phyloP scores from a whole-genome alignment of 2,797 vertebrate genomes.

The Lepilemur septentrionalis region DNA sequence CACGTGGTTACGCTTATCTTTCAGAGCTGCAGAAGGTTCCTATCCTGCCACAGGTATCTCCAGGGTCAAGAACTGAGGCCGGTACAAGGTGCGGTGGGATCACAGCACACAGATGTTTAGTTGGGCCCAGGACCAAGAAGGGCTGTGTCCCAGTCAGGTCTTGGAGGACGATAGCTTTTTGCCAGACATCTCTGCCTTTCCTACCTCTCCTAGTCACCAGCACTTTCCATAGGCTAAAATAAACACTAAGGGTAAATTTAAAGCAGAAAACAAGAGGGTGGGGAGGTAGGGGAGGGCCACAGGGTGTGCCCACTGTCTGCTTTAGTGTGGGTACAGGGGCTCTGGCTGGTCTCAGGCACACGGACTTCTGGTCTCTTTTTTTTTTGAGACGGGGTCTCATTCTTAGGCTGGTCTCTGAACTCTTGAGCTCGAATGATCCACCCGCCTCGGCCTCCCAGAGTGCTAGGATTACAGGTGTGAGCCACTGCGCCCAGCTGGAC shows the following conservation, averaged over 20 bases:
- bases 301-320: background rate
- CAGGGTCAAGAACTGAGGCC: background rate
- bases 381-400: too few relatives aligned
- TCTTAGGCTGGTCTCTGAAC: too few relatives aligned
- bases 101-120: rapidly evolving
- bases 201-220: background rate
- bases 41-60: too few relatives aligned
- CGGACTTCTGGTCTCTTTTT: background rate
- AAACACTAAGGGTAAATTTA: background rate
- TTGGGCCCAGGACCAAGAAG: background rate
- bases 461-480: too few relatives aligned
- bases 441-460: too few relatives aligned
- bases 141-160: background rate
- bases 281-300: rapidly evolving
- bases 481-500: background rate
- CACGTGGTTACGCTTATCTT: too few relatives aligned
- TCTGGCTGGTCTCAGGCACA: rapidly evolving
- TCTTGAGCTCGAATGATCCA: too few relatives aligned
- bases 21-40: background rate
- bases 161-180: background rate
- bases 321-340: too few relatives aligned
- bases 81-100: rapidly evolving
- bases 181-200: background rate
- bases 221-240: background rate
- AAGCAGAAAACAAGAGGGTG: background rate